Evolutionary conservation across 2,113 vertebrate genomes (phyloP).

Genomic region (Pachyramphus minor): DNA sequence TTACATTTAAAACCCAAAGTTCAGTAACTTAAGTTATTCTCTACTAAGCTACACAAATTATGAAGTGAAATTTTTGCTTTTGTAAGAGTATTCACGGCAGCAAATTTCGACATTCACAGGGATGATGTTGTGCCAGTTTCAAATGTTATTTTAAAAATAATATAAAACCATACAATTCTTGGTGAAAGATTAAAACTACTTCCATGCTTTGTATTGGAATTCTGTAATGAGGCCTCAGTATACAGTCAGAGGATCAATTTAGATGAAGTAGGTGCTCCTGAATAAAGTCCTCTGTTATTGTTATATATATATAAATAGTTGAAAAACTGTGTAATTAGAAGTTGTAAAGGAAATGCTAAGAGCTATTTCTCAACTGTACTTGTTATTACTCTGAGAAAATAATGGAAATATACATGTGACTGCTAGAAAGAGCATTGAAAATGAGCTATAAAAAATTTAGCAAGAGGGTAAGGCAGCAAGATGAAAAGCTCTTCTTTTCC

Average conservation of each 20-base stretch:
- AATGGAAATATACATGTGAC: fast-evolving
- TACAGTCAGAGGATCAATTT: neutral
- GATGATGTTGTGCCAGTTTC: neutral
- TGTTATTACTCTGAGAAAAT: neutral
- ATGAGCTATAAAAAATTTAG: neutral
- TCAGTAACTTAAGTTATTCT: neutral
- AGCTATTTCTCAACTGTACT: neutral
- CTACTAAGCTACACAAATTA: neutral
- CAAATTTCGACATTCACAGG: neutral
- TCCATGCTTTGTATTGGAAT: neutral
- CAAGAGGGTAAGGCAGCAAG: neutral
- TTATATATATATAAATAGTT: neutral
- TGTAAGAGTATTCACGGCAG: neutral
- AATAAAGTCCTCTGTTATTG: neutral
- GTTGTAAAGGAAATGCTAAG: neutral
- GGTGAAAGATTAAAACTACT: neutral
- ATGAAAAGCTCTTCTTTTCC: neutral
- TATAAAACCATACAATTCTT: neutral
- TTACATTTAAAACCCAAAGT: neutral
- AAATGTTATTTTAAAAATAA: neutral
- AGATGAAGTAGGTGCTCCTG: neutral
- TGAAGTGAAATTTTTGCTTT: neutral
- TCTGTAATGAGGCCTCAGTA: neutral
- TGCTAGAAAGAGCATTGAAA: neutral
- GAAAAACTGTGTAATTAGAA: neutral